Percentiles rank a stretch among this genome's conserved stretches.
Evolutionary conservation across 2,888 invertebrate species (phyloP).

Genomic region (Colletes collaris): DNA sequence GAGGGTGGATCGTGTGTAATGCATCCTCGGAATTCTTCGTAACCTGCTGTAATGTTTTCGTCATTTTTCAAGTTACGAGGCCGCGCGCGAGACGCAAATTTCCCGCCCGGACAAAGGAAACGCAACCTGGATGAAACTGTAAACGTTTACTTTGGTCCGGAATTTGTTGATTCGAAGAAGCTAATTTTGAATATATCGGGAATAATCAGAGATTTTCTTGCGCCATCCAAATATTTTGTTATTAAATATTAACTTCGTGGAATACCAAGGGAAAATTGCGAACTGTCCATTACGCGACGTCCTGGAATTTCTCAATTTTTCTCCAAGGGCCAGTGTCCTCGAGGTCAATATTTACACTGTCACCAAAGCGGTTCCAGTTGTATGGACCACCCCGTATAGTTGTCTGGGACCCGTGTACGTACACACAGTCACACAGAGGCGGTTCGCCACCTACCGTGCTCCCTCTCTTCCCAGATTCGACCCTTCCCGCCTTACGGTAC

Average conservation of each 20-base stretch:
- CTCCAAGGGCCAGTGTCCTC: too few relatives aligned
- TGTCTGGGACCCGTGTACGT: not conserved
- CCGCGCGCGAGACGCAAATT: not conserved
- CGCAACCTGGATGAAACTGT: conserved; percentile 24
- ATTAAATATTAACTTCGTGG: conserved; percentile 37
- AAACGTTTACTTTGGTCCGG: too few relatives aligned
- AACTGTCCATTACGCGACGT: not conserved
- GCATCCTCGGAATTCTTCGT: not conserved
- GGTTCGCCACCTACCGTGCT: conserved; percentile 31
- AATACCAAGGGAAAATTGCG: not conserved
- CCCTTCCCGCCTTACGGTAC: conserved; percentile 42
- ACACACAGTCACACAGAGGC: not conserved
- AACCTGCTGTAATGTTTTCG: not conserved
- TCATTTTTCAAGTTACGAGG: too few relatives aligned
- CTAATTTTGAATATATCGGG: too few relatives aligned
- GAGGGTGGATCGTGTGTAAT: not conserved
- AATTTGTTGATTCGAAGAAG: too few relatives aligned
- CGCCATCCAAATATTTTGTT: too few relatives aligned
- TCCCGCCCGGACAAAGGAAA: not conserved
- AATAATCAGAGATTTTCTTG: too few relatives aligned
- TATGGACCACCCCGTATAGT: conserved; percentile 2
- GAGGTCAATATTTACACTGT: too few relatives aligned
- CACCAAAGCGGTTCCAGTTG: conserved; percentile 9
- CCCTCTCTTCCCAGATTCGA: conserved; percentile 28
- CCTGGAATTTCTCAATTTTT: not conserved